Evolutionary conservation across 2,888 invertebrate genomes (phyloP), one percentile per base, ranked within the genome.

Genomic region (Pandemis cinnamomeana): DNA sequence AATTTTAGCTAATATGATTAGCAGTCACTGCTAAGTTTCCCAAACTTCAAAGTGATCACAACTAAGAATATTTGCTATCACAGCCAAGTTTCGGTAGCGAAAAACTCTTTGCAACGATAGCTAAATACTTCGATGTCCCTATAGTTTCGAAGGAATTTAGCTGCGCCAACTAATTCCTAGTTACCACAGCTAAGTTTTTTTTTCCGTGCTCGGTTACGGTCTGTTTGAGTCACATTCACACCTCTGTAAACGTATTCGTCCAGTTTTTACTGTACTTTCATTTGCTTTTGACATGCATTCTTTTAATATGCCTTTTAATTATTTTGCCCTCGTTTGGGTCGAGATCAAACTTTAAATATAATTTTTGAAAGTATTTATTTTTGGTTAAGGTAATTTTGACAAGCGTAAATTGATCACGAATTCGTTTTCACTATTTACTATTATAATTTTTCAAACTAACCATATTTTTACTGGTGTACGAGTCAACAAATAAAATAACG

Each of bases 151-250:
- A n/a, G n/a, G n/a, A n/a, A n/a, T n/a, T n/a, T n/a, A n/a, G n/a
- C n/a, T n/a, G n/a, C n/a, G n/a, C n/a, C n/a, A n/a, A n/a, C n/a
- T n/a, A n/a, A n/a, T n/a, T n/a, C n/a, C n/a, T n/a, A n/a, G n/a
- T n/a, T n/a, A n/a, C n/a, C n/a, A n/a, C n/a, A n/a, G n/a, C n/a
- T n/a, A n/a, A n/a, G n/a, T n/a, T n/a, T n/a, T n/a, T n/a, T n/a
- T n/a, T n/a, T n/a, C n/a, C n/a, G n/a, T n/a, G n/a, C n/a, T n/a
- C 51, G 55, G 53, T 53, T 44, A 13, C 67, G 58, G 36, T 68
- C 67, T 44, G 58, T 13, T 68, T 68, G 27, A 20, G 11, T 20
- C 67, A 58, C 44, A 68, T 68, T 67, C 71, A 67, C 71, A 60
- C 70, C 62, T 61, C 27, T 41, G 62, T 62, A 51, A 69, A 60